These are phyloP conservation scores for Staurois parvus DNA, from an alignment of 2,797 vertebrate genomes.

Conservation along the genomic window DNA sequence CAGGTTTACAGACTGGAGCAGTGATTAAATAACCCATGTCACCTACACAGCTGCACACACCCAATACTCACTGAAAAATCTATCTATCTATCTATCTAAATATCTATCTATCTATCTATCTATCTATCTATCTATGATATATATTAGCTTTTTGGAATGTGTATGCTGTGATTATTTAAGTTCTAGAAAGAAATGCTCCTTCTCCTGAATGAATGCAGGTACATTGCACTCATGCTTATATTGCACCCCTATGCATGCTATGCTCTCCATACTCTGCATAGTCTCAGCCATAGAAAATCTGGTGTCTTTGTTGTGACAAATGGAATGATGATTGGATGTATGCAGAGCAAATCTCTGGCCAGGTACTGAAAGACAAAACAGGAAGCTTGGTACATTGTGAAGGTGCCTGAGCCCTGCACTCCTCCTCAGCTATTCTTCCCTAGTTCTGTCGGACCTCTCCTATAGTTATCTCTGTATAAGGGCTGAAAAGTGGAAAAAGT, in stretches of 20 bases:
- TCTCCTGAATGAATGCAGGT: background rate
- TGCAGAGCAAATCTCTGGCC: constrained; percentile 1
- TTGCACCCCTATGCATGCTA: background rate
- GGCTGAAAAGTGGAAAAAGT: constrained; percentile 23
- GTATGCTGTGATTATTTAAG: background rate
- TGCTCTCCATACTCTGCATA: background rate
- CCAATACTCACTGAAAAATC: background rate
- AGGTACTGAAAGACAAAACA: constrained; percentile 7
- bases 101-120: too few species aligned
- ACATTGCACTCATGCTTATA: background rate
- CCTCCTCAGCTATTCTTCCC: background rate
- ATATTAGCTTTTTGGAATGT: background rate
- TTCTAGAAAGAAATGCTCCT: background rate
- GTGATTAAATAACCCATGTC: background rate
- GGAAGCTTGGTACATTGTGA: background rate
- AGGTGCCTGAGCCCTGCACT: background rate
- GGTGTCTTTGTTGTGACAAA: constrained; percentile 10
- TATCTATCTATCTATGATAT: too few species aligned
- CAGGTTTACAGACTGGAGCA: constrained; percentile 76
- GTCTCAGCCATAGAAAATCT: background rate
- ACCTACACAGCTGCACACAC: background rate
- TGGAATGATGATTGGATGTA: background rate
- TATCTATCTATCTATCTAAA: too few species aligned
- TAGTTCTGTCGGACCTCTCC: background rate
- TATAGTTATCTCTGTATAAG: background rate